A percentile compares a stretch with the other conserved stretches of the same genome.
Evolutionary conservation across 2,888 invertebrate species (phyloP).

Genomic region (Drosophila merina): DNA sequence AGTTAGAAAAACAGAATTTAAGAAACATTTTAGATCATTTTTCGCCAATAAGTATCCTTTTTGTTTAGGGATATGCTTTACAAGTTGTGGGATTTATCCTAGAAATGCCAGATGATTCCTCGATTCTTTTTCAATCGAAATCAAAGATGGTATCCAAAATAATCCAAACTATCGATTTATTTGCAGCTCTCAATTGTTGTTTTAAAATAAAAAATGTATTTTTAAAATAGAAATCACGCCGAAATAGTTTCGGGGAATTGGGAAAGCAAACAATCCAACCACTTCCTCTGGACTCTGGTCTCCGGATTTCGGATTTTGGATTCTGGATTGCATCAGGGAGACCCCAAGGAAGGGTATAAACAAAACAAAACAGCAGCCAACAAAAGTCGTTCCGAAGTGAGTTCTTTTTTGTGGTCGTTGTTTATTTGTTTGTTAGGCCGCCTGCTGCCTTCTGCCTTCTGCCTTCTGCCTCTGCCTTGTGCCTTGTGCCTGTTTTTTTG

Average conservation of each 20-base stretch:
- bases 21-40: too few relatives aligned
- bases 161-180: too few relatives aligned
- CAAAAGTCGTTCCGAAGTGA: conserved; percentile 15
- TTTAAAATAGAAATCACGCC: not conserved
- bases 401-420: conserved; percentile 9
- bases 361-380: conserved; percentile 24
- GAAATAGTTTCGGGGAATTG: conserved; percentile 13
- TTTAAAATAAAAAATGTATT: not conserved
- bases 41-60: too few relatives aligned
- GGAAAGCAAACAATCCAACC: conserved; percentile 1
- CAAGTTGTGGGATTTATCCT: too few relatives aligned
- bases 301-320: too few relatives aligned
- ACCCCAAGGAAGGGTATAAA: conserved; percentile 25
- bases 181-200: too few relatives aligned
- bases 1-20: too few relatives aligned
- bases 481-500: conserved; percentile 43
- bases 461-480: conserved; percentile 19
- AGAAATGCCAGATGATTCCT: too few relatives aligned
- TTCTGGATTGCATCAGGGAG: not conserved
- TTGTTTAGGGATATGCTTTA: too few relatives aligned
- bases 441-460: conserved; percentile 29
- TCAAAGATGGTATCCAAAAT: too few relatives aligned
- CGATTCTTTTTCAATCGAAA: too few relatives aligned
- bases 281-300: not conserved
- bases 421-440: conserved; percentile 43